Percentiles rank a stretch among this genome's conserved stretches.
Evolutionary conservation across 2,888 invertebrate species (phyloP).

Genomic region (Tenthredo mesomela): DNA sequence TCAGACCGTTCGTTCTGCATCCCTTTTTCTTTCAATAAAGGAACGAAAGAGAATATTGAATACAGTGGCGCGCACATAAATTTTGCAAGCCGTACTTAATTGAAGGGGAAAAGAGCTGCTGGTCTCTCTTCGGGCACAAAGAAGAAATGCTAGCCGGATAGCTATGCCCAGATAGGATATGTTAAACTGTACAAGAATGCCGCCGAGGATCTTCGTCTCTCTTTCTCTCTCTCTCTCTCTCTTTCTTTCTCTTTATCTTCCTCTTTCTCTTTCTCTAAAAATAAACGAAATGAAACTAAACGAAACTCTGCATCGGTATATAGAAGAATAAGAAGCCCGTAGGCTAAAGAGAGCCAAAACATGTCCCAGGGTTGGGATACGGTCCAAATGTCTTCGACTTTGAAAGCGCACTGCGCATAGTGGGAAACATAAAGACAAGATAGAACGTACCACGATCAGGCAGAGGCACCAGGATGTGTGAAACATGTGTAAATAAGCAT

Average conservation of each 20-base stretch:
- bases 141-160: conserved; percentile 51
- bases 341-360: conserved; percentile 31
- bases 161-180: conserved; percentile 64
- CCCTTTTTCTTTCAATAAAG: conserved; percentile 65
- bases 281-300: conserved; percentile 64
- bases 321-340: not conserved
- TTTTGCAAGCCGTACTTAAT: conserved; percentile 75
- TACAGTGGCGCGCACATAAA: conserved; percentile 74
- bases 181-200: conserved; percentile 73
- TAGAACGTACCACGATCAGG: no score
- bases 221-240: not conserved
- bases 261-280: conserved; percentile 60
- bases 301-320: not conserved
- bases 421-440: not conserved
- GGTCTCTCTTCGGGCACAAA: conserved; percentile 57
- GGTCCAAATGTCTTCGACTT: conserved; percentile 32
- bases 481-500: conserved; percentile 27
- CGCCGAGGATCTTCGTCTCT: conserved; percentile 60
- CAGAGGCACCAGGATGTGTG: conserved; percentile 28
- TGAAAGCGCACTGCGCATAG: not conserved
- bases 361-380: conserved; percentile 24
- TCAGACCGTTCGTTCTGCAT: conserved; percentile 52
- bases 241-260: no score
- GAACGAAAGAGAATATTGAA: conserved; percentile 68
- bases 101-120: conserved; percentile 72